Evolutionary conservation across 1,140 invertebrate genomes (phyloP), one percentile per base, ranked within the genome.

Genomic region (Contarinia nasturtii): DNA sequence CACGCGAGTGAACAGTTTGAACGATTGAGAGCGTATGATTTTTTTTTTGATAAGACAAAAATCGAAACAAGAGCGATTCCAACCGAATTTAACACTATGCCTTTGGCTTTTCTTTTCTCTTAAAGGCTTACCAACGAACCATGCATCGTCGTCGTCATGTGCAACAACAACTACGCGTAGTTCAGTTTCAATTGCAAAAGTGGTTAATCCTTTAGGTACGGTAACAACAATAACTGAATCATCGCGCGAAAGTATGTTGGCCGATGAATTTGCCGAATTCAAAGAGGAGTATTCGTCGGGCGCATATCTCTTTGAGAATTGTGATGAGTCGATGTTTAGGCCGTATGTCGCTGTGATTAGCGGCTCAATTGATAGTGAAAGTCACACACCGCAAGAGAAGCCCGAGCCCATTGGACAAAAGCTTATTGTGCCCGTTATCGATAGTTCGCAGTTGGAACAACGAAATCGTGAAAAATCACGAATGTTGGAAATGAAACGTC

Each of bases 121-220:
- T 50, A 34, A 51, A 54, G 53, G 51, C 47, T 46, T 38, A 49
- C 14, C 49, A 33, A 27, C 48, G 41, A 44, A 18, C 20, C 21
- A 12, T 8, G 21, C 33, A 19, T 10, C 37, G 12, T 48, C 38
- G 19, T 27, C 36, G 40, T 46, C 42, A 20, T 10, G 14, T 17
- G n/a, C 41, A 37, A 33, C 42, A 10, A 21, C 42, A 12, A 20
- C 15, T 10, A n/a, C 45, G 41, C 43, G 43, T 44, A 44, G 12
- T 27, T 12, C 15, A 45, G 43, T 37, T 14, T 34, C 44, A 19
- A 49, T 45, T 20, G 34, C 17, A 22, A 64, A 79, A 66, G 73
- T 80, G 52, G 77, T 81, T 54, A 80, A 79, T 70, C 79, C 79
- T 22, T 54, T 76, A 57, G 79, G 79, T 54, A 79, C 75, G 27